Evolutionary conservation across 1,140 invertebrate genomes (phyloP), one percentile per base, ranked within the genome.

Genomic region (Forficula auricularia): DNA sequence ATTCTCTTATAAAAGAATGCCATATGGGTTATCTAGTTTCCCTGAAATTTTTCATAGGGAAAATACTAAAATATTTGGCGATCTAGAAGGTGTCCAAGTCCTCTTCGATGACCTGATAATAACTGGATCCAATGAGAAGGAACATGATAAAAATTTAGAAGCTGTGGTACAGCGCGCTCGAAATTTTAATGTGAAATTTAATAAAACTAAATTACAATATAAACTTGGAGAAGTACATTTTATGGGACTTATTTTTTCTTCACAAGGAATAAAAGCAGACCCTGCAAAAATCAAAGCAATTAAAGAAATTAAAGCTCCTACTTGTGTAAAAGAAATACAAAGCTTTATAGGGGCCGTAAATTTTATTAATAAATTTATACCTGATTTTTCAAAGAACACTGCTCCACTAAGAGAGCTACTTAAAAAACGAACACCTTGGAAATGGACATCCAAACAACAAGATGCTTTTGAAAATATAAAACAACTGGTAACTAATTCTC

Each of bases 51-150:
- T 45, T 33, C 43, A 45, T n/a, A 14, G 19, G 19, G n/a, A 16
- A 3, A 40, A 40, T 22, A 19, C 13, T 8, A 3, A 19, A 18
- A 19, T 40, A 19, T 40, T 40, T 40, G 47, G 51, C 39, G 52
- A 50, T 16, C 42, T 63, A 10, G 12, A 43, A 31, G 56, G 59
- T 18, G 49, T 59, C 9, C 50, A 43, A 19, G 42, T 55, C 3
- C 56, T 57, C 38, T 45, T 57, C 39, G 58, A 64, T 48, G 60
- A 64, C 44, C 53, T 60, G 10, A 18, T 62, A 6, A 41, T 63
- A 3, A 52, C 44, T 34, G 57, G 52, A 7, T 31, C 30, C 20
- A 49, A 43, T 22, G 36, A 48, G 38, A 42, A 45, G 35, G 45
- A 58, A 40, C 49, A 57, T 44, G 53, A 56, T 38, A 19, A 44